phyloP scores from a whole-genome alignment of 1,140 invertebrate species.

The Heliconius melpomene region DNA sequence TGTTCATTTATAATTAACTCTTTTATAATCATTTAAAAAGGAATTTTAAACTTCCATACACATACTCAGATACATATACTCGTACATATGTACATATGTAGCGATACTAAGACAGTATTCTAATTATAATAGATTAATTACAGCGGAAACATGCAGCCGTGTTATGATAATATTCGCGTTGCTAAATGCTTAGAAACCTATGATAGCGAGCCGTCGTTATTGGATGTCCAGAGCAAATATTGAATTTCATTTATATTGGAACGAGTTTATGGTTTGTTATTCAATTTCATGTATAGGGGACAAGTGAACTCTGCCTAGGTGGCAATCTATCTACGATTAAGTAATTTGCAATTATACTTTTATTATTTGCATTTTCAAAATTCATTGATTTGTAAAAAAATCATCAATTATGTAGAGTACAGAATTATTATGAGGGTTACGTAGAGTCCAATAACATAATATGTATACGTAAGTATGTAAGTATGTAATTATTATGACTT shows the following conservation, averaged over 20 bases:
- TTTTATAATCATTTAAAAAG: too few species aligned
- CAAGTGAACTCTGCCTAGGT: constrained; percentile 20
- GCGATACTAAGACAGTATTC: constrained; percentile 27
- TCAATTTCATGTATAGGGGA: constrained; percentile 44
- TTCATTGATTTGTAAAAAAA: neutral
- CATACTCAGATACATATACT: neutral
- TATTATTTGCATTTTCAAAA: neutral
- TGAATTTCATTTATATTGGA: constrained; percentile 59
- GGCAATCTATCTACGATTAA: neutral
- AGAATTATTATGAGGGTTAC: too few species aligned
- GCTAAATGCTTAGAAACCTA: constrained; percentile 48
- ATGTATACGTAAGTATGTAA: too few species aligned
- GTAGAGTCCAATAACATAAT: too few species aligned
- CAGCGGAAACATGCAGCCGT: constrained; percentile 37
- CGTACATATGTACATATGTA: neutral
- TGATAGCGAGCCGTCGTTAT: constrained; percentile 47
- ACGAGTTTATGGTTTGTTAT: constrained; percentile 57
- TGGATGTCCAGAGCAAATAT: constrained; percentile 58
- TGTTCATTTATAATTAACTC: too few species aligned
- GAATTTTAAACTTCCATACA: neutral
- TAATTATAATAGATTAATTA: constrained; percentile 43
- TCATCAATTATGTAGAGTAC: too few species aligned
- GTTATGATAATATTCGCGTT: constrained; percentile 37
- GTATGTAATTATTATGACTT: too few species aligned
- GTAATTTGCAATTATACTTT: neutral